phyloP scores from a whole-genome alignment of 1,140 invertebrate genomes.

The Drosophila sechellia region DNA sequence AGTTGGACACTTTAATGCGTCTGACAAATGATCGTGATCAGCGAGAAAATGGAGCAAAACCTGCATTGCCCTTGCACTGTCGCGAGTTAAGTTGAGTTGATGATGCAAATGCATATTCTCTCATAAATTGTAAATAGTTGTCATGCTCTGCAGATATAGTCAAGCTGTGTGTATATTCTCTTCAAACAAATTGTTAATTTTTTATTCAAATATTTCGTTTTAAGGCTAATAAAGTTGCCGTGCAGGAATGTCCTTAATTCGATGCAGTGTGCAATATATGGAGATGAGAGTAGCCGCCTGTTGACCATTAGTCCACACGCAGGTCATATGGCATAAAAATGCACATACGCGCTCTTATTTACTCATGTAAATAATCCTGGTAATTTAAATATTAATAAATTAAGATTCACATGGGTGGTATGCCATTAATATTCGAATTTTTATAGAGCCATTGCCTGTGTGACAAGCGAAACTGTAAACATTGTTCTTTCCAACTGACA shows the following conservation, averaged over 20 bases:
- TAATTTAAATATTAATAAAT: constrained; percentile 5
- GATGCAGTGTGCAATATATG: neutral
- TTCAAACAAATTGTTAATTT: neutral
- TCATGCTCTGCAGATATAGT: no score
- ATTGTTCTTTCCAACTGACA: no score
- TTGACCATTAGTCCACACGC: neutral
- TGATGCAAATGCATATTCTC: neutral
- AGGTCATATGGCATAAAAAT: neutral
- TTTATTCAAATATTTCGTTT: neutral
- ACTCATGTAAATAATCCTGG: neutral
- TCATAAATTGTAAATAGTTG: no score
- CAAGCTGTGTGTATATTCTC: neutral
- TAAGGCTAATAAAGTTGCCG: neutral
- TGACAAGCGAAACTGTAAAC: neutral
- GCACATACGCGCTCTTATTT: neutral
- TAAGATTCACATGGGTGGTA: neutral
- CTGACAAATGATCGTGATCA: constrained; percentile 9
- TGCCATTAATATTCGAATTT: neutral
- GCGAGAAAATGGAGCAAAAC: neutral
- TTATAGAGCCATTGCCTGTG: neutral
- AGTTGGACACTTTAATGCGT: constrained; percentile 1
- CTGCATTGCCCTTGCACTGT: neutral
- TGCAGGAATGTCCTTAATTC: neutral
- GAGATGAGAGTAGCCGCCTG: neutral
- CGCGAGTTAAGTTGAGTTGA: neutral